Evolutionary conservation across 2,797 vertebrate species (phyloP).

Genomic region (Borostomias antarcticus): DNA sequence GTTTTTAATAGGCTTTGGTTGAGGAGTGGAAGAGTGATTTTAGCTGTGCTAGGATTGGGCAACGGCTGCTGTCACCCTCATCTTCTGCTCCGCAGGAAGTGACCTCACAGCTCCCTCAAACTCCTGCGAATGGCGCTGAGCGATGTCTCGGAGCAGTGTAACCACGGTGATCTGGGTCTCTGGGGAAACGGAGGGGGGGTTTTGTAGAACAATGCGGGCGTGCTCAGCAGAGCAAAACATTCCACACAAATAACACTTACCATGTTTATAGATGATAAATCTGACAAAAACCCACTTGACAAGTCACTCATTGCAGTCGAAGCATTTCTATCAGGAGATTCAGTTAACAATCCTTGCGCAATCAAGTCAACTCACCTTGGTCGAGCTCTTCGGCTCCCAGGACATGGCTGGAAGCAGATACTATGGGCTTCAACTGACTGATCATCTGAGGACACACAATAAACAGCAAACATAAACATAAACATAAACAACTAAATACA

Average conservation of each 20-base stretch:
- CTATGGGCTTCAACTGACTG: slow-evolving; percentile 68
- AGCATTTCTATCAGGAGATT: no score
- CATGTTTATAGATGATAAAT: no score
- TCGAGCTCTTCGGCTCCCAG: slow-evolving; percentile 65
- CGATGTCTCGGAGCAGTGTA: slow-evolving; percentile 75
- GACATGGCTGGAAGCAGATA: slow-evolving; percentile 63
- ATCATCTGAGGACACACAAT: slow-evolving; percentile 45
- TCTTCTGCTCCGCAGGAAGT: slow-evolving; percentile 77
- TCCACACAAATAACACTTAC: background rate
- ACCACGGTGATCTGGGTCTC: slow-evolving; percentile 74
- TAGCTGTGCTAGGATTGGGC: slow-evolving; percentile 54
- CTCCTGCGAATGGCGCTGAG: slow-evolving; percentile 71
- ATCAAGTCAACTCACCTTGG: slow-evolving; percentile 60
- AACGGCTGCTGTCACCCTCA: slow-evolving; percentile 62
- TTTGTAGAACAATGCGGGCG: no score
- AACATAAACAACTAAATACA: no score
- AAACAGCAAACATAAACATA: no score
- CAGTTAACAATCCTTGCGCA: no score
- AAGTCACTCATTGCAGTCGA: no score
- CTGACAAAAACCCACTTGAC: no score
- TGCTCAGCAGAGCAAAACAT: no score
- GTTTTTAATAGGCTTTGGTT: slow-evolving; percentile 24
- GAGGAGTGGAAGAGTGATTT: slow-evolving; percentile 18
- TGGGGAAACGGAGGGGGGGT: slow-evolving; percentile 56
- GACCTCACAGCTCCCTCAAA: slow-evolving; percentile 78